These are phyloP conservation scores for Halictus quadricinctus DNA, from an alignment of 2,888 invertebrate genomes.

Conservation along the genomic window DNA sequence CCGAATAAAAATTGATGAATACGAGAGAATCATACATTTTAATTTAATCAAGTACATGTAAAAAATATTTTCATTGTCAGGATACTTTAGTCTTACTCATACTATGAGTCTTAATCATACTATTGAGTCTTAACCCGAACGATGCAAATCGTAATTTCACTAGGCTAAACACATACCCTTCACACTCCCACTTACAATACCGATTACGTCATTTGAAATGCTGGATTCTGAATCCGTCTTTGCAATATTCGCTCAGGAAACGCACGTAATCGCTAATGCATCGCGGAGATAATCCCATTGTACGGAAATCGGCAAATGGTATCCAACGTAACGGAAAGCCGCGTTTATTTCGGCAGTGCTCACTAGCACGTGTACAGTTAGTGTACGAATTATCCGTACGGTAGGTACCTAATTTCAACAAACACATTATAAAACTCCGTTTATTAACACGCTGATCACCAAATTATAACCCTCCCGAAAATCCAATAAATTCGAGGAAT, in stretches of 20 bases:
- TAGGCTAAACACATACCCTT: not conserved
- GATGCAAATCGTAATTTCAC: not conserved
- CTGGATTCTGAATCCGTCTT: not conserved
- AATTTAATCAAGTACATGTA: not conserved
- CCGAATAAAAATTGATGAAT: too few relatives aligned
- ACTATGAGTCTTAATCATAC: too few relatives aligned
- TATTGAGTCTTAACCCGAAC: not conserved
- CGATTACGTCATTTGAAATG: not conserved
- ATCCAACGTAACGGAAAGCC: slow-evolving; percentile 13
- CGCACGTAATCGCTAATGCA: slow-evolving; percentile 27
- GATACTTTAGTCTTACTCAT: too few relatives aligned
- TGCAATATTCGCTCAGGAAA: not conserved
- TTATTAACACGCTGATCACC: not conserved
- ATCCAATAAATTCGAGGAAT: not conserved
- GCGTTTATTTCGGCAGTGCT: slow-evolving; percentile 39
- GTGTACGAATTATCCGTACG: not conserved
- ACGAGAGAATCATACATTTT: too few relatives aligned
- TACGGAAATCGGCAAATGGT: not conserved
- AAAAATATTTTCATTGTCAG: not conserved
- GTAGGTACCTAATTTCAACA: not conserved
- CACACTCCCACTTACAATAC: not conserved
- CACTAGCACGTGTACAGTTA: not conserved
- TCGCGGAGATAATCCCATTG: not conserved
- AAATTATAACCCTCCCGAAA: not conserved
- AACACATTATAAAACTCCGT: not conserved